Percentiles rank a stretch among this genome's conserved stretches.
phyloP scores from a whole-genome alignment of 2,797 vertebrate genomes.

The Amblyopsis hoosieri region DNA sequence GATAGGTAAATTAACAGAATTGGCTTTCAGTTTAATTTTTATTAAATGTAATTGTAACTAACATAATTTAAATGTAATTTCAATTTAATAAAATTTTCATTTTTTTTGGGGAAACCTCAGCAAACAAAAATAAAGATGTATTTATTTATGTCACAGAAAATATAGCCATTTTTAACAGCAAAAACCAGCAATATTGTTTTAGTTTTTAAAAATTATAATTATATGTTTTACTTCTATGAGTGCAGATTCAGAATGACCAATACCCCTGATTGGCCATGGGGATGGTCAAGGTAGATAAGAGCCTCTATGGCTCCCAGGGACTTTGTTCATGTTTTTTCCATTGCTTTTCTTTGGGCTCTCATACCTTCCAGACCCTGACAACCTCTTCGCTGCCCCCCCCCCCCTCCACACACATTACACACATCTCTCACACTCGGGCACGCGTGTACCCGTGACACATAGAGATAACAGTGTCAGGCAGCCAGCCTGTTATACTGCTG shows the following conservation, averaged over 20 bases:
- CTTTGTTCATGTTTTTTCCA: not conserved
- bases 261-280: slow-evolving; percentile 15
- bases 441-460: slow-evolving; percentile 10
- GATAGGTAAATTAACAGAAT: too few relatives aligned
- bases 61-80: too few relatives aligned
- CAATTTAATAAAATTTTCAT: too few relatives aligned
- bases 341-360: not conserved
- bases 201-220: too few relatives aligned
- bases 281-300: slow-evolving; percentile 28
- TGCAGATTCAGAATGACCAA: slow-evolving; percentile 14
- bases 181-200: not conserved
- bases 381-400: not conserved
- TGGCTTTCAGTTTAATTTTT: too few relatives aligned
- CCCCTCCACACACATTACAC: not conserved
- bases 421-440: slow-evolving; percentile 11
- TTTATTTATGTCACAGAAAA: too few relatives aligned
- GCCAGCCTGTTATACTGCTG: slow-evolving; percentile 16
- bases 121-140: too few relatives aligned
- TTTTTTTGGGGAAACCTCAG: too few relatives aligned
- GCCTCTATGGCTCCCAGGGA: not conserved
- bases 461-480: slow-evolving; percentile 33
- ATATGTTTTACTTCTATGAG: slow-evolving; percentile 1
- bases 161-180: not conserved
- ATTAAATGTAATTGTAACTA: too few relatives aligned
- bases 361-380: slow-evolving; percentile 10